Evolutionary conservation across 2,888 invertebrate species (phyloP).

Genomic region (Endomychus coccineus): DNA sequence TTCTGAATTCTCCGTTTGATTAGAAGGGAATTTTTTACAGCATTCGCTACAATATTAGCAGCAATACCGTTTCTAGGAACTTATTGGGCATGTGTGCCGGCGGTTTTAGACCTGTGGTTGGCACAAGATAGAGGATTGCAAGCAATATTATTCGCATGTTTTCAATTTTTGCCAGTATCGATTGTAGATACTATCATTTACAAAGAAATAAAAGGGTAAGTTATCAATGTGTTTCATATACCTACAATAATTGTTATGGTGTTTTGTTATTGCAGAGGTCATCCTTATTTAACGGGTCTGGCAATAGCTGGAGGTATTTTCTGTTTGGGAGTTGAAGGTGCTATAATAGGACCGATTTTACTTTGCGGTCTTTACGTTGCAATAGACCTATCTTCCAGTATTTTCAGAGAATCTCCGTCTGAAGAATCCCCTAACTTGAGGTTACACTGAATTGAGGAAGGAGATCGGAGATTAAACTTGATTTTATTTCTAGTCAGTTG

Average conservation of each 20-base stretch:
- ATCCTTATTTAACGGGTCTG: constrained; percentile 93
- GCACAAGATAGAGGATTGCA: constrained; percentile 77
- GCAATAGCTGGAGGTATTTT: constrained; percentile 98
- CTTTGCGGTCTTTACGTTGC: constrained; percentile 92
- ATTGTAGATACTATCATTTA: constrained; percentile 95
- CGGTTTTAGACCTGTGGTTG: constrained; percentile 90
- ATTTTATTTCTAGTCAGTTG: too few species aligned
- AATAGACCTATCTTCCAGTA: constrained; percentile 70
- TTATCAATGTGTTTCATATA: constrained; percentile 15
- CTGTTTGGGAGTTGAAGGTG: constrained; percentile 94
- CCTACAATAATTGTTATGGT: constrained; percentile 1
- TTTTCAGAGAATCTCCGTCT: constrained; percentile 60
- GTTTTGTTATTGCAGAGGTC: constrained; percentile 56
- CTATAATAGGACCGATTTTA: constrained; percentile 91
- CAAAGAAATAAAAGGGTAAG: constrained; percentile 92
- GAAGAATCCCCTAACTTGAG: too few species aligned
- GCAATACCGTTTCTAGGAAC: constrained; percentile 95
- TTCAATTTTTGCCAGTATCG: constrained; percentile 83
- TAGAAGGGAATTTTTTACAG: constrained; percentile 44
- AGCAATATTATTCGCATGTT: constrained; percentile 72
- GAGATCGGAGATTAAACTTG: too few species aligned
- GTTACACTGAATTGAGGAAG: too few species aligned
- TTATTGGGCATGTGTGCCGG: constrained; percentile 92
- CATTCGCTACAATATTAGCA: constrained; percentile 84
- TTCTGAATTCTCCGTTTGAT: background rate